phyloP scores from a whole-genome alignment of 1,140 invertebrate genomes.

The Ephestia elutella region DNA sequence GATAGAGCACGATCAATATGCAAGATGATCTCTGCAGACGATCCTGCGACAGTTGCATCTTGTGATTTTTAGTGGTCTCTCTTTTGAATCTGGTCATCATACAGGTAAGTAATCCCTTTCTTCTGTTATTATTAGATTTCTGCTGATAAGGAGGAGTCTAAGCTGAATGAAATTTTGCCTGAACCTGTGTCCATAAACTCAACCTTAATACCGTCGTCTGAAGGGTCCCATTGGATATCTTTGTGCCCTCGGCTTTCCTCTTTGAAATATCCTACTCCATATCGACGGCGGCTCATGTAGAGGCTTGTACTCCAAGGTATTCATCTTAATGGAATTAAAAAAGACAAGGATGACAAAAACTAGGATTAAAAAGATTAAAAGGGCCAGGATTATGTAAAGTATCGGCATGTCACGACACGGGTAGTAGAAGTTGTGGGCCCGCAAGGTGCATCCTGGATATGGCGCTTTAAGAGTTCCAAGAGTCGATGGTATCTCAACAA shows the following conservation, averaged over 20 bases:
- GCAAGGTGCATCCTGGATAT: background rate
- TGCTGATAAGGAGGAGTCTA: no score
- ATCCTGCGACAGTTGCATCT: no score
- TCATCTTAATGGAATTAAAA: background rate
- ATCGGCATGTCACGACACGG: background rate
- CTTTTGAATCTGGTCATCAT: no score
- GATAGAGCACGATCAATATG: no score
- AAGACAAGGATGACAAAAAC: background rate
- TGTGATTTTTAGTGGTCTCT: no score
- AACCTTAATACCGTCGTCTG: no score
- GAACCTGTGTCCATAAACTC: no score
- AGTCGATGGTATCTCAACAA: background rate
- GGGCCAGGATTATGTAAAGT: background rate
- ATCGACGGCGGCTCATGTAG: background rate
- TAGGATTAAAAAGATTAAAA: background rate
- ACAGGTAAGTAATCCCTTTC: no score
- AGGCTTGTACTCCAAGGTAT: background rate
- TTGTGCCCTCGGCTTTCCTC: background rate
- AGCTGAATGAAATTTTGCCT: no score
- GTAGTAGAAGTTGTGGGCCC: slow-evolving; percentile 1
- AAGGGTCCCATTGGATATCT: background rate
- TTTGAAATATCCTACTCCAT: background rate
- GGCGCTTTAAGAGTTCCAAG: background rate
- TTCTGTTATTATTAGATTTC: no score
- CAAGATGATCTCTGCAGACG: no score